phyloP scores from a whole-genome alignment of 2,888 invertebrate genomes.

The Noctua fimbriata region DNA sequence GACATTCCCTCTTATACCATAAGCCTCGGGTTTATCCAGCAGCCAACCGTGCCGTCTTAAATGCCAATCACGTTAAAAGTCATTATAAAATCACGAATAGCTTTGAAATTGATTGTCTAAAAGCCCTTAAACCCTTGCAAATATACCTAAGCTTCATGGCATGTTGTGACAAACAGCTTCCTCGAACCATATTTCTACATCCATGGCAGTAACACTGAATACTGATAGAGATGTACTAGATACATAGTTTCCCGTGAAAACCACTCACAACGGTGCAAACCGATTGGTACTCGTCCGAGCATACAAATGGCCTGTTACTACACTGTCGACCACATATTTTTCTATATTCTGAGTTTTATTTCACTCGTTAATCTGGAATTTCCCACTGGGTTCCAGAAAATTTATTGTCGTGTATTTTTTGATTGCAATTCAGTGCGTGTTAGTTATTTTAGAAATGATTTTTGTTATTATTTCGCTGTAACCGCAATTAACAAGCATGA shows the following conservation, averaged over 20 bases:
- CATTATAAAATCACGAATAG: background rate
- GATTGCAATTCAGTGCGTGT: background rate
- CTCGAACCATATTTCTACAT: constrained; percentile 1
- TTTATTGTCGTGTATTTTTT: background rate
- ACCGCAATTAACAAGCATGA: too few relatives aligned
- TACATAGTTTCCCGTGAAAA: constrained; percentile 29
- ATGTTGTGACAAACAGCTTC: background rate
- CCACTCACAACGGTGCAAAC: constrained; percentile 31
- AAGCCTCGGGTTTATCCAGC: too few relatives aligned
- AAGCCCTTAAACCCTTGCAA: background rate
- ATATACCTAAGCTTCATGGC: background rate
- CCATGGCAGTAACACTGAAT: constrained; percentile 26
- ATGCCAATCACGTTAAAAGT: background rate
- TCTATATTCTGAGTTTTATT: constrained; percentile 50
- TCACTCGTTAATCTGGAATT: constrained; percentile 44
- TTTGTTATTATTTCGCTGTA: background rate
- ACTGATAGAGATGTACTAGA: constrained; percentile 27
- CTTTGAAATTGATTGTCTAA: background rate
- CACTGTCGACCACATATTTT: constrained; percentile 42
- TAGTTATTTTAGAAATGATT: background rate
- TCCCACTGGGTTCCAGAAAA: constrained; percentile 21
- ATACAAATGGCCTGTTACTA: constrained; percentile 53
- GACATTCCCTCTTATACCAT: too few relatives aligned
- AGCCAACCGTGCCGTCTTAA: background rate
- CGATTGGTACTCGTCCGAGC: constrained; percentile 47